Evolutionary conservation across 2,888 invertebrate genomes (phyloP).

Genomic region (Biston betularia): DNA sequence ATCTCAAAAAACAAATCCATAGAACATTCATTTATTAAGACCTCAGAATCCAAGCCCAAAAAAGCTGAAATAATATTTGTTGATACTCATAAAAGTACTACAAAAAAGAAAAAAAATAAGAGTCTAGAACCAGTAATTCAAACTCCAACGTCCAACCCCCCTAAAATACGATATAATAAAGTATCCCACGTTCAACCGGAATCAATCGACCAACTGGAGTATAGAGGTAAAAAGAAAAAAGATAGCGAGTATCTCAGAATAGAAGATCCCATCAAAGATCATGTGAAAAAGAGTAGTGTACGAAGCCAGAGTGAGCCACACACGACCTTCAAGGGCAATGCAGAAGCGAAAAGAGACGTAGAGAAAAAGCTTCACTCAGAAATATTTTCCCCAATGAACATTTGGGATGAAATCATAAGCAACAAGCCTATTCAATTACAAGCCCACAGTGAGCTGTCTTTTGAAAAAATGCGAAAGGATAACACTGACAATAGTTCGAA

Average conservation of each 20-base stretch:
- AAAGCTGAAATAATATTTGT: conserved; percentile 40
- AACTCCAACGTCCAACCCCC: conserved; percentile 6
- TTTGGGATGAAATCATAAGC: conserved; percentile 53
- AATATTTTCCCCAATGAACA: conserved; percentile 48
- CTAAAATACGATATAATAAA: conserved; percentile 38
- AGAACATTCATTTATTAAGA: neutral
- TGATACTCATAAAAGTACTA: conserved; percentile 35
- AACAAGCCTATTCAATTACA: conserved; percentile 51
- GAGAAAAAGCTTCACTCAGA: conserved; percentile 50
- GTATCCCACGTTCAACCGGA: conserved; percentile 15
- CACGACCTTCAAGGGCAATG: neutral
- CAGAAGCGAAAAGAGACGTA: conserved; percentile 30
- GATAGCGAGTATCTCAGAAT: neutral
- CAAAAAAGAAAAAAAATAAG: conserved; percentile 9
- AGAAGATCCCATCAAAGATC: neutral
- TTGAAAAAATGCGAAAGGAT: conserved; percentile 10
- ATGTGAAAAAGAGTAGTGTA: neutral
- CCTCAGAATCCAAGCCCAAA: neutral
- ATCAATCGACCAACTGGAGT: neutral
- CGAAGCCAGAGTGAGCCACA: neutral
- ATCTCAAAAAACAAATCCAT: neutral
- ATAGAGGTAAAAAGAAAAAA: conserved; percentile 2
- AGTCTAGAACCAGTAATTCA: conserved; percentile 7
- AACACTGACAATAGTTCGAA: neutral
- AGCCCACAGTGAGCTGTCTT: conserved; percentile 27